Conservation (phyloP, 2,888 invertebrate species). For the Drosophila austrosaltans region DNA sequence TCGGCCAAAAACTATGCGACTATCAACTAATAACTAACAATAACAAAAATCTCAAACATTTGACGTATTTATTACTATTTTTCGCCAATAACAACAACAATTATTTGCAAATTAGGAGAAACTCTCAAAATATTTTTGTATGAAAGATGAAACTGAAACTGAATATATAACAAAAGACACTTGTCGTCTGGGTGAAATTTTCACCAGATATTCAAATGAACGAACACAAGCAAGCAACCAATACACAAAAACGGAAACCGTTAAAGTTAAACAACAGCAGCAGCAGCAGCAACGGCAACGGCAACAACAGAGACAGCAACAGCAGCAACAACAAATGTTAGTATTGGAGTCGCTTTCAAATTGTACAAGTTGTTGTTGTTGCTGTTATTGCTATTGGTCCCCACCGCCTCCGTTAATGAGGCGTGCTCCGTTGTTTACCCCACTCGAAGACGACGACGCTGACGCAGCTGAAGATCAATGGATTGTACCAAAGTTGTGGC, state of each 20-base stretch:
- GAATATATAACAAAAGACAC: conserved; percentile 73
- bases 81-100: conserved; percentile 30
- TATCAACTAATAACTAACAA: conserved; percentile 8
- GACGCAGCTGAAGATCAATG: conserved; percentile 68
- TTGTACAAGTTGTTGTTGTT: conserved; percentile 41
- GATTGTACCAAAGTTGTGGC: conserved; percentile 52
- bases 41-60: conserved; percentile 35
- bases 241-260: conserved; percentile 77
- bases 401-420: conserved; percentile 69
- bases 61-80: conserved; percentile 16
- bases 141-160: conserved; percentile 65
- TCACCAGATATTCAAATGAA: conserved; percentile 77
- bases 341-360: conserved; percentile 73
- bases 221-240: conserved; percentile 54
- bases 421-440: conserved; percentile 70
- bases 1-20: conserved; percentile 58
- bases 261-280: conserved; percentile 65
- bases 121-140: conserved; percentile 54
- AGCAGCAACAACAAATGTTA: conserved; percentile 51
- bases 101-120: conserved; percentile 79
- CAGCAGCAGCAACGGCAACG: conserved; percentile 35
- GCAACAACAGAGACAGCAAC: conserved; percentile 31
- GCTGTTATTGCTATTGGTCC: conserved; percentile 40
- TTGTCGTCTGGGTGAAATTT: conserved; percentile 78
- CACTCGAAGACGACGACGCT: conserved; percentile 39